Base-by-base conservation (phyloP, 2,797 vertebrate genomes). In the Xenentodon cancila region DNA sequence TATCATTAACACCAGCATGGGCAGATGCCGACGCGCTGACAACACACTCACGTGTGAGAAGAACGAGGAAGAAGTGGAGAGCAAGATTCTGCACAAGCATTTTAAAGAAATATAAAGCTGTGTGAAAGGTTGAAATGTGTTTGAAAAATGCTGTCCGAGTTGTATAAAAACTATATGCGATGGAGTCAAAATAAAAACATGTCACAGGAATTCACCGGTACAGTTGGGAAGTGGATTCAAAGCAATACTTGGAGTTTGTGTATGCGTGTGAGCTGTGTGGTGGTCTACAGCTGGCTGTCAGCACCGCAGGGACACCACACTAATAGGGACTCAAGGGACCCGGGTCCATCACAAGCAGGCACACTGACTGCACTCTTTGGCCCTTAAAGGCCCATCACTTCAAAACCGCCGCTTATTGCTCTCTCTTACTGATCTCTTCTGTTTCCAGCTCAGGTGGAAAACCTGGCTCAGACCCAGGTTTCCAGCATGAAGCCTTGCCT, bases 261-360 rank as follows among this genome's bases (percentile, higher is more conserved):
- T 64, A 6, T 77, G 70, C 55, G 74, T 61, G 51, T 80, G 84
- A 45, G 16, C 60, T 73, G 83, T 82, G 81, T 81, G 84, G 82
- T 84, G 84, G 87, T 88, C 86, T 79, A 75, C 72, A 80, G 85
- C 85, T 87, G 89, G 90, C 91, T 93, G 93, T 94, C 93, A 93
- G 88, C 92, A 73, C 90, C 87, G 66, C 85, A 86, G 86, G 89
- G 90, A 90, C 89, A 91, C 90, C 84, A 68, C 81, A 70, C 91
- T 94, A 93, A 94, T 93, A 89, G 88, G 92, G 89, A 87, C 90
- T 91, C 89, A 49, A 68, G 87, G 88, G 91, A 88, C 85, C 71
- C 67, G 6, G 72, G 85, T 56, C 81, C 77, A 85, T 93, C 91
- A 90, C 82, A 73, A 15, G 72, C 85, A 82, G 85, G 84, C 81